These are phyloP conservation scores for Smutsia temminckii DNA, from an alignment of 2,797 vertebrate species.

Conservation along the genomic window DNA sequence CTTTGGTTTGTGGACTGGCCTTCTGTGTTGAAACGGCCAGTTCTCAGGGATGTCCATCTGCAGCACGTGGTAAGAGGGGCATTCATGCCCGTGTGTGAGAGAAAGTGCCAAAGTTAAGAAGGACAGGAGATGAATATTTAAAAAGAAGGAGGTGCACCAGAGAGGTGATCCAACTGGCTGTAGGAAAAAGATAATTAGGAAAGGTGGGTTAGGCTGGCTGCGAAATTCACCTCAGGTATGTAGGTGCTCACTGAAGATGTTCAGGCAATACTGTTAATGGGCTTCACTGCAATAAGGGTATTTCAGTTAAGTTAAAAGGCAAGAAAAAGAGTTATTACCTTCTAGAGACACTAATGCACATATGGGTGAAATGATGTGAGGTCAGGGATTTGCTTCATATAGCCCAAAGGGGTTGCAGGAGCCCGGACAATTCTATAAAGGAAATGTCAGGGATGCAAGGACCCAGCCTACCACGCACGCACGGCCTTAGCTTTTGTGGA, in stretches of 20 bases:
- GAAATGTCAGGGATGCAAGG: background rate
- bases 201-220: background rate
- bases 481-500: background rate
- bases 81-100: background rate
- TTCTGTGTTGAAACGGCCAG: background rate
- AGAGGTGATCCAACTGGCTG: background rate
- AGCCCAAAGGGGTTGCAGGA: background rate
- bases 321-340: background rate
- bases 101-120: background rate
- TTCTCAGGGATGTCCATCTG: background rate
- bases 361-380: background rate
- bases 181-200: background rate
- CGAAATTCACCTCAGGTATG: background rate
- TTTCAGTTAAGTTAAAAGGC: background rate
- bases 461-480: background rate
- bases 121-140: background rate
- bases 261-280: background rate
- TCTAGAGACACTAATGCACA: background rate
- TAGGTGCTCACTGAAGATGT: background rate
- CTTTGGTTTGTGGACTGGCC: background rate
- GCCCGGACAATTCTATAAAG: background rate
- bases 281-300: background rate
- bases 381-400: constrained; percentile 40
- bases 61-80: rapidly evolving
- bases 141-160: background rate